Percentiles rank a stretch among this genome's conserved stretches.
Conservation (phyloP, 2,797 vertebrate species). For the Adelosebastes latens region DNA sequence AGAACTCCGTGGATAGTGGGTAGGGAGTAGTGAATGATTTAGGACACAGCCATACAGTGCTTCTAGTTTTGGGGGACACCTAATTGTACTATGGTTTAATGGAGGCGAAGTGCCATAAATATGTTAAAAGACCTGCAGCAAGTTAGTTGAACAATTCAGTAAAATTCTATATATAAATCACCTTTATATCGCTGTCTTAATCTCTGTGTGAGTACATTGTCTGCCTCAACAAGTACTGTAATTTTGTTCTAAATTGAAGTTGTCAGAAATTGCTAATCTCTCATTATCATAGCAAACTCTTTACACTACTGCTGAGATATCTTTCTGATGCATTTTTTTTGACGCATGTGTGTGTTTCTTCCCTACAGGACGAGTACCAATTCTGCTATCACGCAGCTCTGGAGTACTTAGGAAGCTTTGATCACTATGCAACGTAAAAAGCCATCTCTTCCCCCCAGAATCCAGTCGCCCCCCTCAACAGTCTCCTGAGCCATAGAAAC, state of each 20-base stretch:
- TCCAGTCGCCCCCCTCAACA: slow-evolving; percentile 73
- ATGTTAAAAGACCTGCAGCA: neutral
- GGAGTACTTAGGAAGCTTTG: slow-evolving; percentile 99
- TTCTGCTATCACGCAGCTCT: slow-evolving; percentile 98
- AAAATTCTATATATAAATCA: neutral
- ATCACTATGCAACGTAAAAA: slow-evolving; percentile 99
- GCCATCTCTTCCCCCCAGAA: slow-evolving; percentile 84
- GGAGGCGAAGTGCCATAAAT: neutral
- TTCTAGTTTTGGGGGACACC: neutral
- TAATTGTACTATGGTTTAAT: neutral
- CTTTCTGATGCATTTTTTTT: slow-evolving; percentile 20
- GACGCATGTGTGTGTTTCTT: slow-evolving; percentile 12
- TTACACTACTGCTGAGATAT: neutral
- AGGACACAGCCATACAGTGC: neutral
- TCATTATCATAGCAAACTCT: neutral
- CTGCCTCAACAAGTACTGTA: neutral
- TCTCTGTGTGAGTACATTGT: neutral
- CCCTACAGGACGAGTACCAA: slow-evolving; percentile 95
- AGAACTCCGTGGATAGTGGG: too few species aligned
- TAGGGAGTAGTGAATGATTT: too few species aligned
- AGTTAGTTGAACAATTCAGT: neutral
- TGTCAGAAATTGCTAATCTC: neutral
- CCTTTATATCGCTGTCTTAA: neutral
- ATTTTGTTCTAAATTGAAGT: neutral
- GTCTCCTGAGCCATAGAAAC: slow-evolving; percentile 91